A percentile compares a stretch with the other conserved stretches of the same genome.
These are phyloP conservation scores for Drosophila conformis DNA, from an alignment of 2,888 invertebrate genomes.

Conservation along the genomic window DNA sequence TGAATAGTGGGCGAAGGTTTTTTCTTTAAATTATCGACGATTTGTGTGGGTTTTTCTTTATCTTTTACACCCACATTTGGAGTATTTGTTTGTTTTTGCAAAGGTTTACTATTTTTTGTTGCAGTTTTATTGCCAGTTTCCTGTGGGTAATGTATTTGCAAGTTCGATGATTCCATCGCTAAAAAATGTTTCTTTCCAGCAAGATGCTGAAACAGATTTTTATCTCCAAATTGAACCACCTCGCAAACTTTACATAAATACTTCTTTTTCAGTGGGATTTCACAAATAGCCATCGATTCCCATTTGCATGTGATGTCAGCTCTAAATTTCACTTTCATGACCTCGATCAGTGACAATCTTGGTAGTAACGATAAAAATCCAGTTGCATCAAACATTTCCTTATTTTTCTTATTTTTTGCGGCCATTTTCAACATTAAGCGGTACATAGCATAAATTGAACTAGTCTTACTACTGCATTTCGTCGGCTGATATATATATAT, in stretches of 20 bases:
- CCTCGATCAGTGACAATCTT: constrained; percentile 61
- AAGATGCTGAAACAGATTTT: constrained; percentile 75
- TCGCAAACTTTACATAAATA: constrained; percentile 73
- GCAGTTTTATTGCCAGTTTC: constrained; percentile 3
- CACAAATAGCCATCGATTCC: constrained; percentile 51
- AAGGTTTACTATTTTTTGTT: background rate
- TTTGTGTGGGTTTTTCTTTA: background rate
- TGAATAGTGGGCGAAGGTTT: background rate
- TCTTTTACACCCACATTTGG: background rate
- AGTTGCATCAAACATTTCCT: constrained; percentile 18
- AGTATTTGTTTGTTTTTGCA: background rate
- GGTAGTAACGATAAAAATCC: constrained; percentile 42
- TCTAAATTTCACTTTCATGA: constrained; percentile 67
- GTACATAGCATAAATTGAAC: constrained; percentile 23
- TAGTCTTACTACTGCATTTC: constrained; percentile 40
- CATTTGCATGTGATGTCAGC: constrained; percentile 42
- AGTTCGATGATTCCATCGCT: constrained; percentile 55
- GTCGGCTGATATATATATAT: constrained; percentile 12
- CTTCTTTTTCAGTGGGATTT: constrained; percentile 26
- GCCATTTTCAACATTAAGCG: constrained; percentile 43
- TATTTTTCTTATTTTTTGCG: constrained; percentile 16
- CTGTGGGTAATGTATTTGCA: constrained; percentile 61
- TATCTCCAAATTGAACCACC: constrained; percentile 67
- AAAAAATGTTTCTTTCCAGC: constrained; percentile 76
- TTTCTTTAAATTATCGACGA: background rate